Conservation (phyloP, 2,888 invertebrate species). For the Cremastinae sp. region DNA sequence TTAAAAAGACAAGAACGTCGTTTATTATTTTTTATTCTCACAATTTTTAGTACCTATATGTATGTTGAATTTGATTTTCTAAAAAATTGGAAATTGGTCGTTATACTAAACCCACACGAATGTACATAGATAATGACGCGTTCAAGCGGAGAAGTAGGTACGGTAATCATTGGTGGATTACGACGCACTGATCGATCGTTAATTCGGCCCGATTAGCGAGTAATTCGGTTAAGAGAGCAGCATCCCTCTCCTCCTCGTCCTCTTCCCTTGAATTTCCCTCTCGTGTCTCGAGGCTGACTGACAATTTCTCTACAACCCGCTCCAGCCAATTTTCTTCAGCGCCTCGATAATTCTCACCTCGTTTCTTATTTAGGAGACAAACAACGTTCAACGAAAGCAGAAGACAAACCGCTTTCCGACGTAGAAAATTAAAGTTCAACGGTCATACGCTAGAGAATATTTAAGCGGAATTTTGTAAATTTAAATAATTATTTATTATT, state of each 20-base stretch:
- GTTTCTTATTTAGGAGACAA: conserved; percentile 8
- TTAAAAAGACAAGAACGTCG: no score
- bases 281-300: conserved; percentile 9
- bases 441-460: no score
- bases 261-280: background rate
- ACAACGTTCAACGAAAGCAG: background rate
- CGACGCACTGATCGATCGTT: conserved; percentile 45
- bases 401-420: background rate
- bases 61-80: no score
- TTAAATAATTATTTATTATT: no score
- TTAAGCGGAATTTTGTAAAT: no score
- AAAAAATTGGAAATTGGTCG: no score
- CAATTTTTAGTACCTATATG: no score
- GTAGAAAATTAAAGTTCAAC: no score
- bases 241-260: conserved; percentile 6
- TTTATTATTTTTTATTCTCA: no score
- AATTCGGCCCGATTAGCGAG: conserved; percentile 47
- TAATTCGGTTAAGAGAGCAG: conserved; percentile 41
- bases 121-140: conserved; percentile 4
- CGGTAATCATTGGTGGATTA: conserved; percentile 44
- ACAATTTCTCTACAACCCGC: conserved; percentile 32
- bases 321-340: conserved; percentile 26
- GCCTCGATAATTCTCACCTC: conserved; percentile 19
- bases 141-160: conserved; percentile 15
- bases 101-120: background rate